Evolutionary conservation across 2,797 vertebrate species (phyloP).

Genomic region (Sandelia bainsii): DNA sequence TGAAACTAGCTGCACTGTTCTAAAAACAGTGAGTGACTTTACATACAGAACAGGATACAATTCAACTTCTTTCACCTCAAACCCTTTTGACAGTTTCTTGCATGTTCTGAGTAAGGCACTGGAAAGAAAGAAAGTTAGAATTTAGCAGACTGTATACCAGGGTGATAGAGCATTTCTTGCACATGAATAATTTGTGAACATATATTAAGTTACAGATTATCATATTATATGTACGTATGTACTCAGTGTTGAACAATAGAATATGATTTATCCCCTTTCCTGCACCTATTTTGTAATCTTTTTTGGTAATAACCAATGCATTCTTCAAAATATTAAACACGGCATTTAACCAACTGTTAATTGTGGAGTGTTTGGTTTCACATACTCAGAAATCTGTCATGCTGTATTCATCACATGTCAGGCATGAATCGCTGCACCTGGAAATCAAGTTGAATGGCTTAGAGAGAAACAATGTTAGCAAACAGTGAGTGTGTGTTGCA

Average conservation of each 20-base stretch:
- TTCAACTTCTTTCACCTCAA: conserved; percentile 36
- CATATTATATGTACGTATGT: conserved; percentile 65
- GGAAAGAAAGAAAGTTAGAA: conserved; percentile 6
- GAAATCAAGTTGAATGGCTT: conserved; percentile 46
- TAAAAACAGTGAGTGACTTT: conserved; percentile 28
- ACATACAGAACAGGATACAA: conserved; percentile 35
- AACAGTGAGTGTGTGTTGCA: conserved; percentile 35
- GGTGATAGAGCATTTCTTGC: conserved; percentile 58
- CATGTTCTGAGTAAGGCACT: conserved; percentile 23
- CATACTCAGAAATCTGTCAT: conserved; percentile 13
- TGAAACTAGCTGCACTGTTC: conserved; percentile 34
- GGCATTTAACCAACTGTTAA: conserved; percentile 73
- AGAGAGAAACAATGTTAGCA: conserved; percentile 62
- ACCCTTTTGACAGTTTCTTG: conserved; percentile 18
- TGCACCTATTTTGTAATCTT: conserved; percentile 82
- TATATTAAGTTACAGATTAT: conserved; percentile 62
- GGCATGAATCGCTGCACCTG: conserved; percentile 47
- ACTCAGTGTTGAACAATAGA: conserved; percentile 74
- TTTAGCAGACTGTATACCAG: conserved; percentile 15
- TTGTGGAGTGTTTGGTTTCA: conserved; percentile 42
- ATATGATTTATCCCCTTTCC: conserved; percentile 72
- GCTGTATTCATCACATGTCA: conserved; percentile 17
- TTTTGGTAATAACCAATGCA: conserved; percentile 77
- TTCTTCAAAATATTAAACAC: conserved; percentile 82
- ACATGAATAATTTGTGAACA: conserved; percentile 56